These are phyloP conservation scores for Ostrea denselamellosa DNA, from an alignment of 1,140 invertebrate genomes.

Conservation along the genomic window DNA sequence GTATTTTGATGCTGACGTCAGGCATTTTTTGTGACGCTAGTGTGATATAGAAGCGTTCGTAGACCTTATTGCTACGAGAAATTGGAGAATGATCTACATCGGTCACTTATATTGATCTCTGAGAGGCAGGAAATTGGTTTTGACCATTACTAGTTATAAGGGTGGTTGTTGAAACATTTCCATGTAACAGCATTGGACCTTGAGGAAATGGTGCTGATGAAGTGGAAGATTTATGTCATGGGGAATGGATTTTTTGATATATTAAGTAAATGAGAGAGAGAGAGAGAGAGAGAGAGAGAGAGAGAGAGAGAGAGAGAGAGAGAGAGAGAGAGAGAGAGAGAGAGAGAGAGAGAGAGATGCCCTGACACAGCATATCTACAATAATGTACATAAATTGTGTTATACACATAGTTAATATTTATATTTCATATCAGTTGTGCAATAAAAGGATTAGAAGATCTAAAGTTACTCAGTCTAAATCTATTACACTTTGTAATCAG, in stretches of 20 bases:
- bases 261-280: no score
- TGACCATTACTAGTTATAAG: not conserved
- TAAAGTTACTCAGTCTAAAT: not conserved
- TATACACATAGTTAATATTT: not conserved
- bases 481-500: not conserved
- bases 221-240: conserved; percentile 11
- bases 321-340: not conserved
- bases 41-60: not conserved
- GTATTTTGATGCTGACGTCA: not conserved
- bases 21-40: not conserved
- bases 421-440: not conserved
- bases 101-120: not conserved
- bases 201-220: not conserved
- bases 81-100: not conserved
- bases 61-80: not conserved
- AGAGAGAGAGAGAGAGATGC: not conserved
- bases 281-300: conserved; percentile 6
- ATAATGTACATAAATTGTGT: no score
- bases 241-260: not conserved
- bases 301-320: not conserved
- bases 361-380: no score
- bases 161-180: not conserved
- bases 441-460: not conserved
- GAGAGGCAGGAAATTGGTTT: not conserved
- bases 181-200: not conserved